Percentiles rank a stretch among this genome's conserved stretches.
Conservation (phyloP, 2,797 vertebrate species). For the Natrix natrix region DNA sequence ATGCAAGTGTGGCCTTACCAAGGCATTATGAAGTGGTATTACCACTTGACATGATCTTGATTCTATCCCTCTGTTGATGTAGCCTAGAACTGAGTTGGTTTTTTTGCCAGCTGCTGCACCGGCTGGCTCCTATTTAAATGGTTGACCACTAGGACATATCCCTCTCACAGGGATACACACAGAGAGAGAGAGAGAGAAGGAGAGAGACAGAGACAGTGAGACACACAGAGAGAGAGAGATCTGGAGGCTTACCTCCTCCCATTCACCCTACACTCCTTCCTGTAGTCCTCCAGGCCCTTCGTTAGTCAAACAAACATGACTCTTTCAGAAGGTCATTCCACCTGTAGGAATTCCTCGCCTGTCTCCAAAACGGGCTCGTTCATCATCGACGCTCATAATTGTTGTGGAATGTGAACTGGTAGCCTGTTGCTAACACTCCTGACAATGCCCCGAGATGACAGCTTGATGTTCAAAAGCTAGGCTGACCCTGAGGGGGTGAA, state of each 20-base stretch:
- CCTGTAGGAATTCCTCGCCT: slow-evolving; percentile 63
- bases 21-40: too few relatives aligned
- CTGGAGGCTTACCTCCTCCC: neutral
- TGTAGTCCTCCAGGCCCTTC: slow-evolving; percentile 20
- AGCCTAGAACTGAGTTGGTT: too few relatives aligned
- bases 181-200: too few relatives aligned
- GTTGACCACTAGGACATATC: too few relatives aligned
- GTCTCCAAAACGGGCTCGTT: slow-evolving; percentile 55
- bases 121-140: too few relatives aligned
- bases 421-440: slow-evolving; percentile 53
- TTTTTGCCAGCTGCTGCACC: too few relatives aligned
- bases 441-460: slow-evolving; percentile 59
- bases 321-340: slow-evolving; percentile 59
- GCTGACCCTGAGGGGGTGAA: slow-evolving; percentile 59
- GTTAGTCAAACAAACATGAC: slow-evolving; percentile 44
- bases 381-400: slow-evolving; percentile 55
- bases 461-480: slow-evolving; percentile 63
- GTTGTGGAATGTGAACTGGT: slow-evolving; percentile 54
- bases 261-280: slow-evolving; percentile 4
- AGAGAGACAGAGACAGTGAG: too few relatives aligned
- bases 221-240: neutral
- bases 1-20: too few relatives aligned
- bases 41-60: too few relatives aligned
- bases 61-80: too few relatives aligned
- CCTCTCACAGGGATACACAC: too few relatives aligned